Evolutionary conservation across 1,140 invertebrate genomes (phyloP), one percentile per base, ranked within the genome.

Genomic region (Pachyrhynchus sulphureomaculatus): DNA sequence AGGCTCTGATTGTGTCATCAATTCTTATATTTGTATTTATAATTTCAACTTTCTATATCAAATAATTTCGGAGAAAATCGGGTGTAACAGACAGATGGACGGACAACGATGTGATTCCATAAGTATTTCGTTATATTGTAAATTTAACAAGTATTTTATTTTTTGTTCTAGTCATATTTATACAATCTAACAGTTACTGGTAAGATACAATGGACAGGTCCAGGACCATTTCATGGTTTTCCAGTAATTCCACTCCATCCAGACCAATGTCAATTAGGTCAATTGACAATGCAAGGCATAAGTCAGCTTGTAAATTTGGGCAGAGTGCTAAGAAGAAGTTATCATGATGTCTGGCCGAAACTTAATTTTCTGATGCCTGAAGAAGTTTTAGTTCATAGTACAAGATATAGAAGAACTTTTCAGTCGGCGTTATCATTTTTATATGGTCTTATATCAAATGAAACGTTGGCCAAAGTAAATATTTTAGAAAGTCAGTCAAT

Each of bases 371-470:
- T 76, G 37, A 74, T 69, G 36, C 76, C 77, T 67, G 83, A 85
- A 15, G 86, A 91, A 52, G 78, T 93, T 18, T 75, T 88, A 18
- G 81, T 90, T 2, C 91, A 88, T 70, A 91, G 89, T 57, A 96
- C 93, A 0, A 82, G 88, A 32, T 93, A 93, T 75, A 80, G 90
- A 5, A 82, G 94, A 68, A 96, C 94, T 9, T 92, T 92, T 65
- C 93, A 96, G 75, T 95, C 92, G 71, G 87, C 88, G 3, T 76
- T 93, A 32, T 91, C 91, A 1, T 81, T 94, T 61, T 72, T 93
- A 9, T 93, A 87, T 78, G 84, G 88, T 0, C 83, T 92, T 56
- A 74, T 93, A 17, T 83, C 88, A 9, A 77, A 80, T 58, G 65
- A 81, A 71, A 68, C 65, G 4, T 63, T 82, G 65, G 65, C 72